phyloP scores from a whole-genome alignment of 2,888 invertebrate species.

The Melangyna quadrimaculata region DNA sequence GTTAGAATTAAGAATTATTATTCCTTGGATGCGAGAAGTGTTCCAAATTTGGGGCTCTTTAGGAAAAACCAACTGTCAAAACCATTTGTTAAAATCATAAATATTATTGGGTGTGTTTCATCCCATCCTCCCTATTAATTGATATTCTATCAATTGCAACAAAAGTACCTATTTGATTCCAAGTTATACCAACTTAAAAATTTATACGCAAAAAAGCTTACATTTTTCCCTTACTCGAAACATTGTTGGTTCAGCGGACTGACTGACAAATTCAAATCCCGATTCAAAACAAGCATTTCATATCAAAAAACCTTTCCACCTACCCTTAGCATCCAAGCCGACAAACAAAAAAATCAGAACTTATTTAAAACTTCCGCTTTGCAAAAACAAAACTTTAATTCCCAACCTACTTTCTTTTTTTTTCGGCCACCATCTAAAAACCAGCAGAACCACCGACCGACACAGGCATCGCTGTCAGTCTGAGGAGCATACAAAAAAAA shows the following conservation, averaged over 20 bases:
- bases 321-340: neutral
- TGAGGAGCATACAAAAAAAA: neutral
- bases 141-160: neutral
- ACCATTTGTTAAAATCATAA: no score
- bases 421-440: neutral
- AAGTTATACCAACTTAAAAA: neutral
- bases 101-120: neutral
- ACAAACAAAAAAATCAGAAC: slow-evolving; percentile 1
- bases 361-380: slow-evolving; percentile 20
- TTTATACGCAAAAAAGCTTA: neutral
- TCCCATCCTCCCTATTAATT: neutral
- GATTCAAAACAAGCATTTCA: slow-evolving; percentile 18
- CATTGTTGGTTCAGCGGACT: neutral
- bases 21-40: no score
- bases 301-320: slow-evolving; percentile 34
- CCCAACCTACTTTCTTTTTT: neutral
- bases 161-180: neutral
- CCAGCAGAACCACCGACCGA: neutral
- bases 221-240: neutral
- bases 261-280: slow-evolving; percentile 3
- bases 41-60: no score
- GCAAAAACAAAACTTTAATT: neutral
- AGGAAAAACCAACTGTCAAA: no score
- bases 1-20: no score
- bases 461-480: slow-evolving; percentile 25